phyloP scores from a whole-genome alignment of 2,888 invertebrate species.

The Dolomedes plantarius region DNA sequence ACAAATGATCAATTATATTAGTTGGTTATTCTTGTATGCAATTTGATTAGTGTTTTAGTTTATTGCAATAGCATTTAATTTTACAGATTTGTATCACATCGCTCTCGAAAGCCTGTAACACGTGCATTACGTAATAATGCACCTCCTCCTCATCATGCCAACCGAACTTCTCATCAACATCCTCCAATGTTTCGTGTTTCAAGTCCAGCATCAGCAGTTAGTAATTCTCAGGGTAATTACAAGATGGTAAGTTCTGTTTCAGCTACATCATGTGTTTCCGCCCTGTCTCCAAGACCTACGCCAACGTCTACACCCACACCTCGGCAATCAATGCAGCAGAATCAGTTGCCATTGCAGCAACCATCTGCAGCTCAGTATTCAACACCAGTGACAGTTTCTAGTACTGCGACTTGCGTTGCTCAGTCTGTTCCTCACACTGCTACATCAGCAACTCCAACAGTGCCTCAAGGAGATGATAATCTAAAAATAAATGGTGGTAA shows the following conservation, averaged over 20 bases:
- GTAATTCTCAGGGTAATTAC: slow-evolving; percentile 49
- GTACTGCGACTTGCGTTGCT: slow-evolving; percentile 4
- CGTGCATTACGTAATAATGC: slow-evolving; percentile 45
- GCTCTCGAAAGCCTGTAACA: slow-evolving; percentile 21
- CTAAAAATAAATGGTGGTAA: slow-evolving; percentile 62
- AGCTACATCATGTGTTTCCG: slow-evolving; percentile 25
- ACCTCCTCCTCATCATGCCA: slow-evolving; percentile 30
- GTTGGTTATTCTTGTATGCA: too few species aligned
- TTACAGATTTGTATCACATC: slow-evolving; percentile 46
- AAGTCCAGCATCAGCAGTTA: slow-evolving; percentile 48
- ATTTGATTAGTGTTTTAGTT: too few species aligned
- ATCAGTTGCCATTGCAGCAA: slow-evolving; percentile 25
- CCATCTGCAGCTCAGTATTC: slow-evolving; percentile 25
- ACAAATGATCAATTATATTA: too few species aligned
- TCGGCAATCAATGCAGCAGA: slow-evolving; percentile 25
- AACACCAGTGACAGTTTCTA: not conserved
- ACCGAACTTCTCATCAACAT: slow-evolving; percentile 50
- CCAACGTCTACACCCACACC: slow-evolving; percentile 49
- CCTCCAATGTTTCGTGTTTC: slow-evolving; percentile 50
- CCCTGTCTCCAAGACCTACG: slow-evolving; percentile 45
- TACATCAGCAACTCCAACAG: slow-evolving; percentile 34
- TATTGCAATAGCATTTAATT: too few species aligned
- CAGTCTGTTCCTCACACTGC: slow-evolving; percentile 25
- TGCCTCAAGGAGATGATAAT: slow-evolving; percentile 47
- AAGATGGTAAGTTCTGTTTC: slow-evolving; percentile 44